Percentiles rank a stretch among this genome's conserved stretches.
Evolutionary conservation across 92 coral and sea anemone species (phyloP).

Genomic region (Desmophyllum pertusum): DNA sequence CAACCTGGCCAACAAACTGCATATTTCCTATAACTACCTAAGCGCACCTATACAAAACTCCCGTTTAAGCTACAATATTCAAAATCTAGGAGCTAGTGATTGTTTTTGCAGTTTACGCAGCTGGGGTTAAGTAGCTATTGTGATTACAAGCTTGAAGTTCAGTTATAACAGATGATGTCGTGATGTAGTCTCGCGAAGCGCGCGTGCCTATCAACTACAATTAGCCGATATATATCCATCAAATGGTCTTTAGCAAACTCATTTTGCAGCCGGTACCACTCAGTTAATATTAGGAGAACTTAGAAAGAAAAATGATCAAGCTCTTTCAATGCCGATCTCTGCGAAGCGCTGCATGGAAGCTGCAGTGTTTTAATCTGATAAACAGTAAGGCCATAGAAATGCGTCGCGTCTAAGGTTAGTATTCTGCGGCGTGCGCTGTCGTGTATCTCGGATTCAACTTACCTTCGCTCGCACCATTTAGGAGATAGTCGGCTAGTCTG

Average conservation of each 20-base stretch:
- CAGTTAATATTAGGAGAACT: neutral
- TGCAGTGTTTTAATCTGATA: neutral
- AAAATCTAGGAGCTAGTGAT: neutral
- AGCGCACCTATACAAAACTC: neutral
- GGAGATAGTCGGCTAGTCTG: neutral
- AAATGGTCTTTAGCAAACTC: neutral
- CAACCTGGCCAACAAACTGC: neutral
- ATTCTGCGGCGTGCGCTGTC: neutral
- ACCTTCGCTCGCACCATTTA: slow-evolving; percentile 31
- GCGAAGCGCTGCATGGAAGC: neutral
- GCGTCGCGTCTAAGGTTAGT: neutral
- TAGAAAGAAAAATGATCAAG: neutral
- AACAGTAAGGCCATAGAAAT: neutral
- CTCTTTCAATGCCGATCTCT: too few species aligned
- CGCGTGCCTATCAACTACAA: neutral
- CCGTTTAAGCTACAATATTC: neutral
- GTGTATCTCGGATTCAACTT: neutral
- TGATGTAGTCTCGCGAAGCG: neutral
- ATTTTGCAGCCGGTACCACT: neutral
- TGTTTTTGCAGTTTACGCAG: neutral
- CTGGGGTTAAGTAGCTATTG: neutral
- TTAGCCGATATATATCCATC: too few species aligned
- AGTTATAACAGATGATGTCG: neutral
- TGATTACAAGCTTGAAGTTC: neutral
- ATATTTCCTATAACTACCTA: neutral